Base-by-base conservation (phyloP, 2,797 vertebrate species). In the Hylomyscus alleni region DNA sequence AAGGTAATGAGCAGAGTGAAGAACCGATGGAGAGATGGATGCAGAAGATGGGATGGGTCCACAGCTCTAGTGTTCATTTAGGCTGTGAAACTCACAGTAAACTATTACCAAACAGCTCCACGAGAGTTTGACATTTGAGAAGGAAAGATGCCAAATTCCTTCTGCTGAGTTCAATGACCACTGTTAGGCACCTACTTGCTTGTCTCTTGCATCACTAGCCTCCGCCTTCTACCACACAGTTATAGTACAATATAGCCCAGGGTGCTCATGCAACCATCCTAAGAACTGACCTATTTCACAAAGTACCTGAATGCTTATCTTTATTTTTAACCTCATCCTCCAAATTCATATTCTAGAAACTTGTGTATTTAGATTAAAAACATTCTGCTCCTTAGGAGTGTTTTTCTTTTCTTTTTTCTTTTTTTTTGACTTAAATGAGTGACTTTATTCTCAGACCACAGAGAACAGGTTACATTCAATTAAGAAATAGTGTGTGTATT, bases 341-440 rank as follows among this genome's bases (percentile, higher is more conserved):
- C 52, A 90, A 90, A 85, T 82, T 90, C 12, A 82, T 56, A 89
- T 85, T 92, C 34, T 67, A 22, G 26, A 85, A 24, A 6, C 58
- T 67, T 93, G 29, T 67, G 3, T 76, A 84, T 90, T 93, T 17
- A 91, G 50, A 78, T 76, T 73, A 83, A 77, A 92, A 91, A 29
- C 44, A 50, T 40, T 44, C 31, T 92, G 24, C 8, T 20, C 4
- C 8, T 50, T 50, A 80, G 65, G 9, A 20, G 12, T 85, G 40
- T 91, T 91, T 76, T 78, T 78, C n/a, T n/a, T n/a, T n/a, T n/a
- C n/a, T n/a, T n/a, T n/a, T n/a, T n/a, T n/a, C n/a, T n/a, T n/a
- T n/a, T n/a, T n/a, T n/a, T n/a, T n/a, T n/a, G n/a, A n/a, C n/a
- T n/a, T n/a, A n/a, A n/a, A n/a, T n/a, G n/a, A n/a, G n/a, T n/a